These are phyloP conservation scores for Scaptomyza cyrtandrae DNA, from an alignment of 2,888 invertebrate species.

Conservation along the genomic window DNA sequence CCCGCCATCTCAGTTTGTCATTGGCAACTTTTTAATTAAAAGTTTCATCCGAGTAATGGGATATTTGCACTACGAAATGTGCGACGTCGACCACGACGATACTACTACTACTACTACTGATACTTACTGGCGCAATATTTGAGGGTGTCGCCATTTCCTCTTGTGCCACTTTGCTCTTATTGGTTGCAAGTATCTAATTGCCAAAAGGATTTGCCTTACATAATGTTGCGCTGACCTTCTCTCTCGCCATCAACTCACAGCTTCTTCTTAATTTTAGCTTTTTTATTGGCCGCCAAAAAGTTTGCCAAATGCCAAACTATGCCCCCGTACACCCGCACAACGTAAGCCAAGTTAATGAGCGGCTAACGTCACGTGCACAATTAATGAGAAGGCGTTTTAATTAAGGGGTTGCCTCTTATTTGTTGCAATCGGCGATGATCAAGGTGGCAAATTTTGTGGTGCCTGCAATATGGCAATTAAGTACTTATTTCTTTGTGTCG, in stretches of 20 bases:
- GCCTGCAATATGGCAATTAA: background rate
- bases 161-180: conserved; percentile 44
- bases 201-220: conserved; percentile 79
- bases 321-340: conserved; percentile 38
- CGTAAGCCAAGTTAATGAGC: conserved; percentile 70
- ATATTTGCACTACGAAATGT: conserved; percentile 74
- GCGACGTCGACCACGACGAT: conserved; percentile 68
- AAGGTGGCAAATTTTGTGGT: conserved; percentile 18
- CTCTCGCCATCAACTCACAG: background rate
- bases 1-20: conserved; percentile 58
- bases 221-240: conserved; percentile 66
- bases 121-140: conserved; percentile 65
- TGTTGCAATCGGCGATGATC: conserved; percentile 16
- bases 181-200: conserved; percentile 75
- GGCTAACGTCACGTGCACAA: conserved; percentile 73
- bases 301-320: conserved; percentile 64
- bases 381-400: conserved; percentile 73
- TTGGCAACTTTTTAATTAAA: conserved; percentile 81
- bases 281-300: conserved; percentile 59
- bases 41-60: conserved; percentile 79
- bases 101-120: conserved; percentile 50
- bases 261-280: conserved; percentile 16
- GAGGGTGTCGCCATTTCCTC: conserved; percentile 55
- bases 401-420: conserved; percentile 40
- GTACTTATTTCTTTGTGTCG: conserved; percentile 6